Conservation (phyloP, 1,140 invertebrate genomes). For the Procambarus virginalis region DNA sequence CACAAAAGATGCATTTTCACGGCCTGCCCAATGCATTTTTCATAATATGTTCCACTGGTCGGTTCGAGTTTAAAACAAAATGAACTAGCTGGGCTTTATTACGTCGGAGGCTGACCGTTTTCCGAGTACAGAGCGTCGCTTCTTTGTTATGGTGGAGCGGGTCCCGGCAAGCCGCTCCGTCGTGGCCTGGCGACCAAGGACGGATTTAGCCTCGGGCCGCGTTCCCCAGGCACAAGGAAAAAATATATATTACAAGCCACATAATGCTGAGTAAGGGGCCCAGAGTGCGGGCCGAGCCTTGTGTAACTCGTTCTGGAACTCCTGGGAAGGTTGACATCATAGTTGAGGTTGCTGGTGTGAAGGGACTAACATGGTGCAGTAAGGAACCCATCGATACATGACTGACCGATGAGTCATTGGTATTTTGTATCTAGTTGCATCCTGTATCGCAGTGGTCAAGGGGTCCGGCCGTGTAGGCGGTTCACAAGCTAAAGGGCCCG, state of each 20-base stretch:
- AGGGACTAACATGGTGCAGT: too few relatives aligned
- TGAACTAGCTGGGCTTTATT: too few relatives aligned
- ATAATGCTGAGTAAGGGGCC: conserved; percentile 51
- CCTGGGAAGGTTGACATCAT: background rate
- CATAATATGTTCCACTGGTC: too few relatives aligned
- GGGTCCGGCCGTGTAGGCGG: too few relatives aligned
- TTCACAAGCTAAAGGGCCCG: too few relatives aligned
- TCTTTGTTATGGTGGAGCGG: conserved; percentile 39
- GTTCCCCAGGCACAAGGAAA: conserved; percentile 38
- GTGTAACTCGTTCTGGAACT: conserved; percentile 34
- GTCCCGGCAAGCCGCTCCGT: background rate
- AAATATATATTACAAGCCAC: background rate
- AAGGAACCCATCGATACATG: too few relatives aligned
- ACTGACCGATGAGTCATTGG: too few relatives aligned
- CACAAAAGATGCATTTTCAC: conserved; percentile 26
- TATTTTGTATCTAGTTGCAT: too few relatives aligned
- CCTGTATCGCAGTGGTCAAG: too few relatives aligned
- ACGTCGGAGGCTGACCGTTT: background rate
- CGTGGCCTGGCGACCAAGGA: conserved; percentile 50
- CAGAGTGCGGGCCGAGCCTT: conserved; percentile 3
- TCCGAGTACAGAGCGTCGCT: background rate
- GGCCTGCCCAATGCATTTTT: background rate
- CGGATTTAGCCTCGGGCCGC: conserved; percentile 56
- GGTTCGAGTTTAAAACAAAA: too few relatives aligned
- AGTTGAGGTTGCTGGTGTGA: too few relatives aligned